phyloP scores from a whole-genome alignment of 2,113 vertebrate genomes.

The Stigmatopora nigra region DNA sequence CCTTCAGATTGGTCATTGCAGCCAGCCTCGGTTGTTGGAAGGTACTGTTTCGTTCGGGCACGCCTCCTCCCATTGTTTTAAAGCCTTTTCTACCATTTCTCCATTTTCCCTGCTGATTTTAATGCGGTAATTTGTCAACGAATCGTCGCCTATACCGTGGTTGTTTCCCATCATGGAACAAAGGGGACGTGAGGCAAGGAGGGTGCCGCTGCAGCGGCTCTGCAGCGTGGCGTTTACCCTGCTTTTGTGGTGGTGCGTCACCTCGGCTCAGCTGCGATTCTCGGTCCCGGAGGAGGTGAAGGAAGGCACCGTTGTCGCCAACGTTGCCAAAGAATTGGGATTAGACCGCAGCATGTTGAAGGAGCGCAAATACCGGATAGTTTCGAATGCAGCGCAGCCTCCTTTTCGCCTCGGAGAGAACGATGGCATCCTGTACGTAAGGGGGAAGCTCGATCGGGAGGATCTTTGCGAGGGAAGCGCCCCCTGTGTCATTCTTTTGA shows the following conservation, averaged over 20 bases:
- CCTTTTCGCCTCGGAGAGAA: slow-evolving; percentile 45
- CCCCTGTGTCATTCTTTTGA: slow-evolving; percentile 54
- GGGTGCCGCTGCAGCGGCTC: slow-evolving; percentile 6
- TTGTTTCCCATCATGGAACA: slow-evolving; percentile 8
- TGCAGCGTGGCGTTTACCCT: slow-evolving; percentile 7
- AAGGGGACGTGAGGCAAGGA: slow-evolving; percentile 20
- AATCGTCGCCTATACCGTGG: background rate
- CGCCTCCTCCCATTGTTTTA: background rate
- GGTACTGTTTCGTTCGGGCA: background rate
- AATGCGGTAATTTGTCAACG: background rate
- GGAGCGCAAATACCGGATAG: slow-evolving; percentile 44
- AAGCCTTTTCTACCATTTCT: background rate
- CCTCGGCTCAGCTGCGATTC: slow-evolving; percentile 52
- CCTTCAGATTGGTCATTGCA: background rate
- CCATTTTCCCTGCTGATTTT: background rate
- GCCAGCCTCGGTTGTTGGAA: background rate
- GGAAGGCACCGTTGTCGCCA: slow-evolving; percentile 45
- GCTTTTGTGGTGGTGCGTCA: slow-evolving; percentile 26
- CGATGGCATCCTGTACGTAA: slow-evolving; percentile 54
- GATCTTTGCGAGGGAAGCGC: slow-evolving; percentile 46
- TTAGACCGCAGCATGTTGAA: slow-evolving; percentile 31
- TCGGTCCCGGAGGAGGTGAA: slow-evolving; percentile 47
- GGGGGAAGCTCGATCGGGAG: slow-evolving; percentile 58
- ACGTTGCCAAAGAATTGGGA: slow-evolving; percentile 54
- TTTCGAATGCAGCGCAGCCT: slow-evolving; percentile 30